phyloP scores from a whole-genome alignment of 2,888 invertebrate species.

The Halocaridina rubra region DNA sequence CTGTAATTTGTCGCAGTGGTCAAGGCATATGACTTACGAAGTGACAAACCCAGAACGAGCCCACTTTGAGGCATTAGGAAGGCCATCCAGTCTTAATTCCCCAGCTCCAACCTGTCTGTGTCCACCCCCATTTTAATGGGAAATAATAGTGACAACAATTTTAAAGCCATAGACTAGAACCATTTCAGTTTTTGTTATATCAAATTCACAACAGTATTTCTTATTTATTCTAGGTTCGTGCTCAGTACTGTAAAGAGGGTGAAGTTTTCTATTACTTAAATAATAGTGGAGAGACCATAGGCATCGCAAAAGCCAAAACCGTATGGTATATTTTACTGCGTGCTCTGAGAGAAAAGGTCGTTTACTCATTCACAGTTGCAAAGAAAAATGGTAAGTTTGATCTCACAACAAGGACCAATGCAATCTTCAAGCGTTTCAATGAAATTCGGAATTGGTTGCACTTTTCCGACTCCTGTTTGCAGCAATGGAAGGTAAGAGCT shows the following conservation, averaged over 20 bases:
- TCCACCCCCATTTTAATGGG: too few species aligned
- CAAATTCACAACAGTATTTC: too few species aligned
- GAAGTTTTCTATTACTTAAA: slow-evolving; percentile 70
- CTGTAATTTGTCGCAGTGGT: too few species aligned
- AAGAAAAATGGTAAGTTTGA: background rate
- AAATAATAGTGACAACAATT: too few species aligned
- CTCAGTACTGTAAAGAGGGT: slow-evolving; percentile 65
- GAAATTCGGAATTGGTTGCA: slow-evolving; percentile 69
- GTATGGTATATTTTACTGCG: slow-evolving; percentile 68
- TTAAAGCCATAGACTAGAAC: too few species aligned
- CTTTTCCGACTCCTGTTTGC: slow-evolving; percentile 63
- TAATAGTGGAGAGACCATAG: slow-evolving; percentile 67
- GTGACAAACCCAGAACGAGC: too few species aligned
- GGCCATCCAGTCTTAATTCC: too few species aligned
- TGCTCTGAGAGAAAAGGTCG: slow-evolving; percentile 65
- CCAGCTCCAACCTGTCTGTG: too few species aligned
- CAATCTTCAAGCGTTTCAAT: slow-evolving; percentile 65
- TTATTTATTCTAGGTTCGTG: background rate
- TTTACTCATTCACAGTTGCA: background rate
- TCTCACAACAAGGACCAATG: background rate
- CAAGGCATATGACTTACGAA: too few species aligned
- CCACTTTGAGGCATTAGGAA: too few species aligned
- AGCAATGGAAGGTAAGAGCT: slow-evolving; percentile 63
- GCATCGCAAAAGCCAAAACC: slow-evolving; percentile 71
- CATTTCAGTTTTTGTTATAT: too few species aligned